These are phyloP conservation scores for Xanthorhoe spadicearia DNA, from an alignment of 2,888 invertebrate genomes.

Conservation along the genomic window DNA sequence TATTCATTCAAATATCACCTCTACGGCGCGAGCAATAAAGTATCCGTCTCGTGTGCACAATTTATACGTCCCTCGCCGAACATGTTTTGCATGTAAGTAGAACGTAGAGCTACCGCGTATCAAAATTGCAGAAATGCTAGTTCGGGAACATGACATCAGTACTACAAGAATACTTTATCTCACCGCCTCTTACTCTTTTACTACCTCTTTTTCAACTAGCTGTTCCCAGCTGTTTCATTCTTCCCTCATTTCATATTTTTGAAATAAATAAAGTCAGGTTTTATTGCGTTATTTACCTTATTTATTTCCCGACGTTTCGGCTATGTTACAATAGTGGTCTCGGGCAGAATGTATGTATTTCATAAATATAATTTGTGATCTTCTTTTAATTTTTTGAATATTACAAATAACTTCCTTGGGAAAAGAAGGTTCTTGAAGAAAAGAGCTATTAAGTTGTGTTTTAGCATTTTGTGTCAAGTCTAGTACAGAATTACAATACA, in stretches of 20 bases:
- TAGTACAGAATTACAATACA: background rate
- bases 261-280: too few species aligned
- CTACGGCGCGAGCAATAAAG: slow-evolving; percentile 23
- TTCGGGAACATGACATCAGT: background rate
- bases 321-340: too few species aligned
- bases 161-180: background rate
- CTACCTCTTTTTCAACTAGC: background rate
- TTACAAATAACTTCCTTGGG: too few species aligned
- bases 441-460: too few species aligned
- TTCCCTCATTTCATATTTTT: too few species aligned
- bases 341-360: too few species aligned
- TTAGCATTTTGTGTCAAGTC: too few species aligned
- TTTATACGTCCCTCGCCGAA: slow-evolving; percentile 31
- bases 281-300: too few species aligned
- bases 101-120: slow-evolving; percentile 19
- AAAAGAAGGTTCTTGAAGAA: too few species aligned
- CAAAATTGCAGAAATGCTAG: slow-evolving; percentile 10
- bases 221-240: background rate
- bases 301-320: too few species aligned
- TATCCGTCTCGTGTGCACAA: slow-evolving; percentile 24
- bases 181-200: background rate
- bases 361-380: too few species aligned
- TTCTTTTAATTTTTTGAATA: too few species aligned
- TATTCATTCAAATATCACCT: slow-evolving; percentile 27
- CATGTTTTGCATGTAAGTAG: slow-evolving; percentile 34